A percentile compares a stretch with the other conserved stretches of the same genome.
Conservation (phyloP, 2,797 vertebrate genomes). For the Labeo calbasu region DNA sequence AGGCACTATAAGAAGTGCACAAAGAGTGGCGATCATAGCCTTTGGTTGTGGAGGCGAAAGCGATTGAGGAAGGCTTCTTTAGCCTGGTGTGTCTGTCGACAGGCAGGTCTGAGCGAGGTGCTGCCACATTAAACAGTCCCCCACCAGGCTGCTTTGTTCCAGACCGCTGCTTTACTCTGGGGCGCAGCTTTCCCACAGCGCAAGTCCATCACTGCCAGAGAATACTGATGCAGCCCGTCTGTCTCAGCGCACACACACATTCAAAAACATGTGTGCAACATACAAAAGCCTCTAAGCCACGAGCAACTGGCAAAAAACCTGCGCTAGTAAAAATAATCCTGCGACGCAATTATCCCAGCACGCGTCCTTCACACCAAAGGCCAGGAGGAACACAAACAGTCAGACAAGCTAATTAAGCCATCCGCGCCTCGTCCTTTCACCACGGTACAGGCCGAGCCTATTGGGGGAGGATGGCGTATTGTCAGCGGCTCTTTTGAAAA, state of each 20-base stretch:
- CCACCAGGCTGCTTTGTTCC: conserved; percentile 76
- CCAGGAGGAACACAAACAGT: conserved; percentile 48
- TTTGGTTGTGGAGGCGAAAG: conserved; percentile 6
- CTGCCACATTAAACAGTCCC: conserved; percentile 71
- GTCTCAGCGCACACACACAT: conserved; percentile 46
- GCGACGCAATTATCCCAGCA: conserved; percentile 49
- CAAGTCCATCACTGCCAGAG: conserved; percentile 67
- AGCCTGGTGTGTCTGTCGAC: conserved; percentile 48
- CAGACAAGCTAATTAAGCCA: conserved; percentile 44
- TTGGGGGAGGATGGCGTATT: neutral
- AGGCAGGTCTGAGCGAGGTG: conserved; percentile 67
- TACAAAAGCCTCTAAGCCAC: conserved; percentile 45
- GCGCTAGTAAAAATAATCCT: conserved; percentile 48
- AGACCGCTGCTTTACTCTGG: conserved; percentile 69
- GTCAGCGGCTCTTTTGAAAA: neutral
- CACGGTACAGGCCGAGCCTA: neutral
- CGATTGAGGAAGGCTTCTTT: neutral
- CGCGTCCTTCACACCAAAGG: conserved; percentile 52
- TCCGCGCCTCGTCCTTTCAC: conserved; percentile 48
- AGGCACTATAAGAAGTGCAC: neutral
- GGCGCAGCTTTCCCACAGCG: conserved; percentile 60
- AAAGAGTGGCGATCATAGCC: neutral
- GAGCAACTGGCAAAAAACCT: conserved; percentile 42
- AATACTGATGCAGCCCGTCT: conserved; percentile 72
- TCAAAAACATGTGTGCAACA: conserved; percentile 41